Percentiles rank a stretch among this genome's conserved stretches.
Conservation (phyloP, 2,113 vertebrate species). For the Pyxicephalus adspersus region DNA sequence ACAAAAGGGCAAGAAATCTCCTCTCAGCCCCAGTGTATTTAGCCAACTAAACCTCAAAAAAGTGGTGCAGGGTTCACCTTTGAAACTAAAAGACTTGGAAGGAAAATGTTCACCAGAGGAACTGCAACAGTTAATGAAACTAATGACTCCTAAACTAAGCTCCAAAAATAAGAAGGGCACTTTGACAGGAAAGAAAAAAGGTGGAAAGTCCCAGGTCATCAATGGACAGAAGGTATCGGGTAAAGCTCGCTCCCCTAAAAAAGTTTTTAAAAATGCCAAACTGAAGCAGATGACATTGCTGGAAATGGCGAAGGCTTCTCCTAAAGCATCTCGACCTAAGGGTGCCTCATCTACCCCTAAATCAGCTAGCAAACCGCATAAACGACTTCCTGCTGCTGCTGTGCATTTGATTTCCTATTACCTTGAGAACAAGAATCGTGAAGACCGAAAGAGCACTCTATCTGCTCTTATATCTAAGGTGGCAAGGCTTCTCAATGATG, state of each 20-base stretch:
- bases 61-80: constrained; percentile 81
- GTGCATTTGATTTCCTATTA: constrained; percentile 94
- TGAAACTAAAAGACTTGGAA: constrained; percentile 90
- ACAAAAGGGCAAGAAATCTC: constrained; percentile 69
- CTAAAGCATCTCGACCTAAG: constrained; percentile 77
- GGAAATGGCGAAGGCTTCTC: constrained; percentile 87
- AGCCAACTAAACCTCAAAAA: constrained; percentile 91
- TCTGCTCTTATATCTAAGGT: constrained; percentile 90
- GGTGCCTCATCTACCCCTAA: constrained; percentile 73
- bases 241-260: constrained; percentile 80
- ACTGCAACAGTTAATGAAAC: constrained; percentile 76
- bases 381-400: constrained; percentile 88
- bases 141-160: constrained; percentile 72
- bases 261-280: constrained; percentile 82
- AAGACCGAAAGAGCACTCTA: constrained; percentile 89
- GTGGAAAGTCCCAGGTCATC: constrained; percentile 69
- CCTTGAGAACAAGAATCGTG: constrained; percentile 90
- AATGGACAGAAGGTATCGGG: constrained; percentile 80
- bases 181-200: constrained; percentile 73
- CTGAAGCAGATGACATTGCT: constrained; percentile 97
- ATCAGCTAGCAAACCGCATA: constrained; percentile 82
- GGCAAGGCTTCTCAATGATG: constrained; percentile 84
- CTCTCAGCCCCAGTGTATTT: constrained; percentile 89
- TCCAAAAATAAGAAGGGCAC: constrained; percentile 72
- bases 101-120: constrained; percentile 81